These are phyloP conservation scores for Orchestia grillus DNA, from an alignment of 1,140 invertebrate genomes.

Conservation along the genomic window DNA sequence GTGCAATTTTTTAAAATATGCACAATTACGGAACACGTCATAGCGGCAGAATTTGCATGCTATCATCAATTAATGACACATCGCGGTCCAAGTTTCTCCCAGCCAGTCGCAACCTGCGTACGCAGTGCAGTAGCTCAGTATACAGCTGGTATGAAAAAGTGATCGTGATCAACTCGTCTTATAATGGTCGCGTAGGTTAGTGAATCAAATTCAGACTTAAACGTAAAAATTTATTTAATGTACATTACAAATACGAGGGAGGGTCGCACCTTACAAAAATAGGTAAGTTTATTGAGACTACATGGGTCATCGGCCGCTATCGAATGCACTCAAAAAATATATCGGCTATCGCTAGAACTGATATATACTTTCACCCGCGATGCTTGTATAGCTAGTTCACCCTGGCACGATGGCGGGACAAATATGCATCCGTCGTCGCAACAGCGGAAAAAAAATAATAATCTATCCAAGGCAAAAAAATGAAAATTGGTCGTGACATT, in stretches of 20 bases:
- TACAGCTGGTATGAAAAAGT: too few species aligned
- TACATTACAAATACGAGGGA: not conserved
- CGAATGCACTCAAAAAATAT: not conserved
- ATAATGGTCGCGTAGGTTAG: not conserved
- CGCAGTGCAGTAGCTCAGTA: too few species aligned
- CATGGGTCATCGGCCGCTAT: not conserved
- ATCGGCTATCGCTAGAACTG: not conserved
- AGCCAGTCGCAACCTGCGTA: too few species aligned
- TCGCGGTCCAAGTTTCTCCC: too few species aligned
- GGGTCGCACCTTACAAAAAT: not conserved
- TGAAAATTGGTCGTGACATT: not conserved
- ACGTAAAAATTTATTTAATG: not conserved
- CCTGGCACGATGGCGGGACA: not conserved
- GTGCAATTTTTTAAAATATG: too few species aligned
- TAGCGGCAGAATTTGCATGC: too few species aligned
- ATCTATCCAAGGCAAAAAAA: not conserved
- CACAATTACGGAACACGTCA: too few species aligned
- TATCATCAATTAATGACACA: too few species aligned
- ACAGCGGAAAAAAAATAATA: not conserved
- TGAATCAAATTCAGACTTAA: not conserved
- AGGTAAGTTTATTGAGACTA: conserved; percentile 9
- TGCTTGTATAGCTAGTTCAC: not conserved
- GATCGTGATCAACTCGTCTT: not conserved
- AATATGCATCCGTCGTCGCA: not conserved
- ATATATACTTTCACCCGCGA: not conserved